Conservation (phyloP, 2,113 vertebrate genomes). For the Pholis gunnellus region DNA sequence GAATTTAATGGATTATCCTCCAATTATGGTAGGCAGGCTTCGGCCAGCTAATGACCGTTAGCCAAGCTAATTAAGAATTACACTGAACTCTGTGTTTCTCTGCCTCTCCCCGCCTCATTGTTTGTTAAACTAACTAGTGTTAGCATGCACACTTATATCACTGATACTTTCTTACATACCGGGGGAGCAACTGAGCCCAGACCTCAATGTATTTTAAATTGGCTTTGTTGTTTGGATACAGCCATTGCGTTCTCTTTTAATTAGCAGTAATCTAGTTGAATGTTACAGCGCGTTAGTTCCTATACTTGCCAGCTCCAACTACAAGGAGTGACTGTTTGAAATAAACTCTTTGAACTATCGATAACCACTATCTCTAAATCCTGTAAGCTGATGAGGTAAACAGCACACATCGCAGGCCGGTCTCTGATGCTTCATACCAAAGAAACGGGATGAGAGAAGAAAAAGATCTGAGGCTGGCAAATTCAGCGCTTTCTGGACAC, state of each 20-base stretch:
- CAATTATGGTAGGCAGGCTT: slow-evolving; percentile 11
- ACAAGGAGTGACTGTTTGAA: slow-evolving; percentile 2
- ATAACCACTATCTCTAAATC: slow-evolving; percentile 44
- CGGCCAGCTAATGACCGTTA: slow-evolving; percentile 56
- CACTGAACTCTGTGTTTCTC: slow-evolving; percentile 8
- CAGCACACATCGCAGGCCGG: slow-evolving; percentile 20
- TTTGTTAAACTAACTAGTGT: neutral
- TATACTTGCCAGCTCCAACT: too few species aligned
- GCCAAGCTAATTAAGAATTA: slow-evolving; percentile 51
- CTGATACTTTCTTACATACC: neutral
- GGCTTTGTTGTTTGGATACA: neutral
- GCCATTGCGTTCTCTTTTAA: neutral
- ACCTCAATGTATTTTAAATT: neutral
- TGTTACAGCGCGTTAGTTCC: neutral
- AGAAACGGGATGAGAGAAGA: slow-evolving; percentile 33
- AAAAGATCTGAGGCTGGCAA: slow-evolving; percentile 36
- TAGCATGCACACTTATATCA: neutral
- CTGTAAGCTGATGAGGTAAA: slow-evolving; percentile 48
- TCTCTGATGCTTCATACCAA: slow-evolving; percentile 50
- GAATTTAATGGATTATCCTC: slow-evolving; percentile 53
- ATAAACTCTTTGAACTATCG: slow-evolving; percentile 43
- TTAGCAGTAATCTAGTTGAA: neutral
- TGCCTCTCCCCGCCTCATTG: neutral
- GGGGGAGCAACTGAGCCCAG: neutral
- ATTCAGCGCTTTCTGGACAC: slow-evolving; percentile 42